These are phyloP conservation scores for Blastobasis lacticolella DNA, from an alignment of 2,888 invertebrate species.

Conservation along the genomic window DNA sequence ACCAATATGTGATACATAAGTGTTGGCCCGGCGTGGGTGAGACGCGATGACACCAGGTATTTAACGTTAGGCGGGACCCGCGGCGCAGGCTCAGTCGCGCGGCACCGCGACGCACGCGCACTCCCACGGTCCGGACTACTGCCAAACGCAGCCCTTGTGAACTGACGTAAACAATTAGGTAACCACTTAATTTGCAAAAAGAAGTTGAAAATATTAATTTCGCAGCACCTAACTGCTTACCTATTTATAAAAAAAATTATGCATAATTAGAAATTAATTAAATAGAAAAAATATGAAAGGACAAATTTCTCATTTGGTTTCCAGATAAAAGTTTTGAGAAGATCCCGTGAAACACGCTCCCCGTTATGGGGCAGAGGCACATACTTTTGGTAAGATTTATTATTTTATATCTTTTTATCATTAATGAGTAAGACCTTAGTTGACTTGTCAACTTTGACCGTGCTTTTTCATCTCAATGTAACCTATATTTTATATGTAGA, in stretches of 20 bases:
- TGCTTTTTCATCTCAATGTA: too few relatives aligned
- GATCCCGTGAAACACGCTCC: slow-evolving; percentile 22
- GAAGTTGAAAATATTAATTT: too few relatives aligned
- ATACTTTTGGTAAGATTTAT: slow-evolving; percentile 47
- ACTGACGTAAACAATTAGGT: too few relatives aligned
- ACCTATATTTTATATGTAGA: too few relatives aligned
- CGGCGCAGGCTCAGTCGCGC: slow-evolving; percentile 56
- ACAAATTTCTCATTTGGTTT: slow-evolving; percentile 8
- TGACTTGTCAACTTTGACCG: too few relatives aligned
- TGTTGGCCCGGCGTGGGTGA: slow-evolving; percentile 37
- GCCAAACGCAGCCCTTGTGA: slow-evolving; percentile 17
- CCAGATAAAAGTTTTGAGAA: slow-evolving; percentile 27
- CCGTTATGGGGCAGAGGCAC: slow-evolving; percentile 56
- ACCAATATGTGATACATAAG: slow-evolving; percentile 23
- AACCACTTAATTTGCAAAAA: too few relatives aligned
- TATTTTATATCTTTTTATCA: slow-evolving; percentile 3
- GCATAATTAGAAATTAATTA: slow-evolving; percentile 3
- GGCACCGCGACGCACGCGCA: slow-evolving; percentile 47
- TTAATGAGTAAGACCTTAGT: too few relatives aligned
- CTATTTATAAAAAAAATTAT: too few relatives aligned
- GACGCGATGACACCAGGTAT: slow-evolving; percentile 60
- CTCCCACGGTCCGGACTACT: slow-evolving; percentile 20
- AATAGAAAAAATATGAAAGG: not conserved
- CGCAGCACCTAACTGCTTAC: too few relatives aligned
- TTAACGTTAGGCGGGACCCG: slow-evolving; percentile 58